Evolutionary conservation across 35 echinoderm and acorn worm species (phyloP).

Genomic region (Diadema setosum): DNA sequence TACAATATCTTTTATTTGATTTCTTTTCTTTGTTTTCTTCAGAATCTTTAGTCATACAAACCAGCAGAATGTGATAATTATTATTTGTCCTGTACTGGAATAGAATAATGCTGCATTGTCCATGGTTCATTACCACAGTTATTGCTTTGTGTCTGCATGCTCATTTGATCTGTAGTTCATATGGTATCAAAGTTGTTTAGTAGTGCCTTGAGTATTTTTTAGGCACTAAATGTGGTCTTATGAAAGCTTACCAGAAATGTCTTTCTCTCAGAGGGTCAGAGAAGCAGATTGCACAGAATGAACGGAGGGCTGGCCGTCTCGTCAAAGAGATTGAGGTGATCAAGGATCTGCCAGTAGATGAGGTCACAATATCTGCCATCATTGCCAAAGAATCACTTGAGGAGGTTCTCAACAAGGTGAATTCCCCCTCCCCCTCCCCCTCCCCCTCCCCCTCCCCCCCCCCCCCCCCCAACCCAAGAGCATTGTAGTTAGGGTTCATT

Average conservation of each 20-base stretch:
- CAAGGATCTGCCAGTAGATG: conserved; percentile 42
- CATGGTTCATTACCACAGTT: no score
- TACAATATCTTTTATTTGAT: no score
- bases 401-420: conserved; percentile 32
- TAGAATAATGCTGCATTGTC: background rate
- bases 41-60: no score
- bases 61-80: background rate
- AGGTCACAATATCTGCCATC: conserved; percentile 20
- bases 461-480: no score
- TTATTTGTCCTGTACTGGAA: background rate
- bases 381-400: background rate
- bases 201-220: background rate
- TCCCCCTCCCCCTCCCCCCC: no score
- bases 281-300: conserved; percentile 42
- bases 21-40: no score
- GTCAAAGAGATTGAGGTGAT: conserved; percentile 54
- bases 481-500: no score
- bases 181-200: background rate
- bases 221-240: background rate
- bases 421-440: no score
- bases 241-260: background rate
- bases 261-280: conserved; percentile 32
- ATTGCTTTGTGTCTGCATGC: no score
- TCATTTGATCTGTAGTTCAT: background rate
- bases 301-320: conserved; percentile 17